Conservation (phyloP, 1,140 invertebrate species). For the Drosophila ercepeae region DNA sequence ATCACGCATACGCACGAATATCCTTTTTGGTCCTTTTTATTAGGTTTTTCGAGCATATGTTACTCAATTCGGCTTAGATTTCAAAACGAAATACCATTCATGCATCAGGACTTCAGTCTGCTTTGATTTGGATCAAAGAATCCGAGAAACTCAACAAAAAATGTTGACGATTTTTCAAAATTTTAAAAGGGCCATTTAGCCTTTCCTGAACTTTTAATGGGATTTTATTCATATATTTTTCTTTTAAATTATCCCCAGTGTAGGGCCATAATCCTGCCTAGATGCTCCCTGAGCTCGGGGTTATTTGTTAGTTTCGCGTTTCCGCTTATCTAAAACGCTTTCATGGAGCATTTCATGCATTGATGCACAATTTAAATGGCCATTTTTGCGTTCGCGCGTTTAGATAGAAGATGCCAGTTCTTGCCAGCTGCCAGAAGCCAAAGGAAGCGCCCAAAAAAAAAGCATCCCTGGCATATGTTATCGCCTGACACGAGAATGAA, state of each 20-base stretch:
- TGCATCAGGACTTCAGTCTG: too few relatives aligned
- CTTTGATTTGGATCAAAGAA: too few relatives aligned
- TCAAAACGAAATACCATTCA: too few relatives aligned
- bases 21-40: too few relatives aligned
- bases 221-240: neutral
- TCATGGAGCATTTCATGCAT: constrained; percentile 74
- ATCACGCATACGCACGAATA: too few relatives aligned
- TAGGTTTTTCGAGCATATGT: too few relatives aligned
- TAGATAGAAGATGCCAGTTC: constrained; percentile 48
- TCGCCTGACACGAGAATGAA: constrained; percentile 30
- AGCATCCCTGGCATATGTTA: constrained; percentile 52
- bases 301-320: constrained; percentile 65
- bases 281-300: constrained; percentile 17
- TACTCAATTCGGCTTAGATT: too few relatives aligned
- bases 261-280: neutral
- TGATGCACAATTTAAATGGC: constrained; percentile 73
- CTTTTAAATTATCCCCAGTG: constrained; percentile 1
- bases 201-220: neutral
- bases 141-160: too few relatives aligned
- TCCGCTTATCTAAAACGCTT: constrained; percentile 69
- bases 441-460: constrained; percentile 15
- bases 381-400: constrained; percentile 57
- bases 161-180: too few relatives aligned
- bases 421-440: constrained; percentile 31
- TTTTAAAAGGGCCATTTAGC: too few relatives aligned